Evolutionary conservation across 2,113 vertebrate genomes (phyloP), one percentile per base, ranked within the genome.

Genomic region (Centropus unirufus): DNA sequence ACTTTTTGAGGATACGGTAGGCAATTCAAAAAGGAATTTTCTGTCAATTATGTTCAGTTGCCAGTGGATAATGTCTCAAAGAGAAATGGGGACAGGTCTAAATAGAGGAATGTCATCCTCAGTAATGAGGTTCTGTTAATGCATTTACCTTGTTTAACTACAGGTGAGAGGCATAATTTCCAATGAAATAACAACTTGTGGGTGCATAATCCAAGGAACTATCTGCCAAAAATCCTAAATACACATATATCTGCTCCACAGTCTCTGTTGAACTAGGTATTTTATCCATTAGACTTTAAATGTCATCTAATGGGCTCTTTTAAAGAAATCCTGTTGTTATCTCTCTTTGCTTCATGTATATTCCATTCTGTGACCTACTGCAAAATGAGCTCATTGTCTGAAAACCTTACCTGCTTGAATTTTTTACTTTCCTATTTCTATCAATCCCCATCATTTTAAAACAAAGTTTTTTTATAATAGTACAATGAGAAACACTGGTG

Each of bases 121-220:
- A 32, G 26, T 17, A 51, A 49, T 14, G n/a, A 26, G 19, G 55
- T 76, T 83, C 80, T 92, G 39, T 59, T 92, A 63, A 94, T 70
- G 73, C 61, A 57, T 86, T 92, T 92, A 47, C 69, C 86, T 22
- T 74, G 67, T 92, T 83, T 85, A 87, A 76, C 54, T 87, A 79
- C 58, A 79, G 22, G 42, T 84, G 32, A 95, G 62, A 73, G 29
- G 36, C 32, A 75, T 81, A 22, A 55, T 70, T 91, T 75, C 76
- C 67, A 89, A 64, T 67, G 26, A 95, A 92, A 95, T 85, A 80
- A 69, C 17, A 81, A 74, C 27, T 40, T 61, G 66, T 44, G 52
- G 59, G 75, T 92, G 12, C 9, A 46, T 18, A 91, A 76, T 23
- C n/a, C 36, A 89, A 39, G 42, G 68, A 86, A 82, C 87, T 26